phyloP scores from a whole-genome alignment of 1,140 invertebrate genomes.

The Pinna nobilis region DNA sequence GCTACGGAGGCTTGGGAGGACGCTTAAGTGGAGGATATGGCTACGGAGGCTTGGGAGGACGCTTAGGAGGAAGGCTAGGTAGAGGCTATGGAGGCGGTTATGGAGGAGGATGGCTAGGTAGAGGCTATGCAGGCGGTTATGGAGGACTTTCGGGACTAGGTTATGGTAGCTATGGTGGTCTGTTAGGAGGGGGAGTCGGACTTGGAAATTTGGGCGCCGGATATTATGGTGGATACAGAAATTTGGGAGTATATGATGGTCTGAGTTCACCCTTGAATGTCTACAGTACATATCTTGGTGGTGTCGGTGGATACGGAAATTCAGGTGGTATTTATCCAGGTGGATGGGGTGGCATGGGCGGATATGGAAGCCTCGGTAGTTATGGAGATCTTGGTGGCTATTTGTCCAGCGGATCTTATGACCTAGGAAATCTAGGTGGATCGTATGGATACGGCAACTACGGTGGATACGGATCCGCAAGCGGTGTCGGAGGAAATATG shows the following conservation, averaged over 20 bases:
- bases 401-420: constrained; percentile 70
- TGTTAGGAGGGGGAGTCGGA: neutral
- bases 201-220: neutral
- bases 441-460: neutral
- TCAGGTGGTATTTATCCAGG: neutral
- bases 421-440: neutral
- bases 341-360: too few species aligned
- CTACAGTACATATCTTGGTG: neutral
- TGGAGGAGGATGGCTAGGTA: neutral
- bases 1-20: constrained; percentile 10
- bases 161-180: neutral
- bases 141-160: neutral
- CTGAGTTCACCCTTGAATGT: neutral
- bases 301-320: neutral
- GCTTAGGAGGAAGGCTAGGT: neutral
- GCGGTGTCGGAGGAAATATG: neutral
- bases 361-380: neutral
- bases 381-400: constrained; percentile 24
- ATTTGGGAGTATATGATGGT: neutral
- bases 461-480: neutral
- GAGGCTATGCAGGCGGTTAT: neutral
- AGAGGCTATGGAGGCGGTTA: constrained; percentile 4
- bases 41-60: neutral
- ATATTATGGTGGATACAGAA: neutral
- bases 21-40: constrained; percentile 11